phyloP scores from a whole-genome alignment of 1,140 invertebrate genomes.

The Eueides isabella region DNA sequence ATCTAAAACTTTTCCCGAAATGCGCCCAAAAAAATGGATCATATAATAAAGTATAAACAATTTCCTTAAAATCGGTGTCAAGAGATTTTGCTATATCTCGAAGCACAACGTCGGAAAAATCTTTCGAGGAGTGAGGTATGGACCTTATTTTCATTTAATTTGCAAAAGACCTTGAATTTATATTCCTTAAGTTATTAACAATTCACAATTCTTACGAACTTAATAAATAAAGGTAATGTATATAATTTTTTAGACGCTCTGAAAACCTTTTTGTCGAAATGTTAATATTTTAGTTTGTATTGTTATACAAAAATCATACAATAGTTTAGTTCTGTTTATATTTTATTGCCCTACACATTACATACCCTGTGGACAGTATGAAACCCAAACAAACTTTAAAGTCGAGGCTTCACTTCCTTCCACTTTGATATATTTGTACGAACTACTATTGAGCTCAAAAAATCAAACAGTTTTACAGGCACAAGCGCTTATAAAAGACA shows the following conservation, averaged over 20 bases:
- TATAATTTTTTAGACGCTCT: not conserved
- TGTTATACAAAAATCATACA: too few relatives aligned
- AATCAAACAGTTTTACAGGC: too few relatives aligned
- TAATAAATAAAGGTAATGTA: not conserved
- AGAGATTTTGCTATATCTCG: conserved; percentile 3
- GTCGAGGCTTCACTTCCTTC: too few relatives aligned
- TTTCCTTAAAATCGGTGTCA: not conserved
- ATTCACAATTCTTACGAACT: not conserved
- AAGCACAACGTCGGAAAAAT: not conserved
- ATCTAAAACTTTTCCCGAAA: not conserved
- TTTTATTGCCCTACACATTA: too few relatives aligned
- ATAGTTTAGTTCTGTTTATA: too few relatives aligned
- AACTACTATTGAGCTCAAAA: too few relatives aligned
- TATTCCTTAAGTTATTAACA: not conserved
- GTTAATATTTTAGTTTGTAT: not conserved
- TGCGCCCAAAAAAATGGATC: not conserved
- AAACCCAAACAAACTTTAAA: too few relatives aligned
- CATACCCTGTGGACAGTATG: too few relatives aligned
- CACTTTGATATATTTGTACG: too few relatives aligned
- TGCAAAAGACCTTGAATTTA: not conserved
- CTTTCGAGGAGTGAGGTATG: not conserved
- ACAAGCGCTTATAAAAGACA: too few relatives aligned
- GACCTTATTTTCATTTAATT: conserved; percentile 3
- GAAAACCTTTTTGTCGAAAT: not conserved
- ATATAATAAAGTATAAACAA: conserved; percentile 11